These are phyloP conservation scores for Ligdia adustata DNA, from an alignment of 2,888 invertebrate species.

Conservation along the genomic window DNA sequence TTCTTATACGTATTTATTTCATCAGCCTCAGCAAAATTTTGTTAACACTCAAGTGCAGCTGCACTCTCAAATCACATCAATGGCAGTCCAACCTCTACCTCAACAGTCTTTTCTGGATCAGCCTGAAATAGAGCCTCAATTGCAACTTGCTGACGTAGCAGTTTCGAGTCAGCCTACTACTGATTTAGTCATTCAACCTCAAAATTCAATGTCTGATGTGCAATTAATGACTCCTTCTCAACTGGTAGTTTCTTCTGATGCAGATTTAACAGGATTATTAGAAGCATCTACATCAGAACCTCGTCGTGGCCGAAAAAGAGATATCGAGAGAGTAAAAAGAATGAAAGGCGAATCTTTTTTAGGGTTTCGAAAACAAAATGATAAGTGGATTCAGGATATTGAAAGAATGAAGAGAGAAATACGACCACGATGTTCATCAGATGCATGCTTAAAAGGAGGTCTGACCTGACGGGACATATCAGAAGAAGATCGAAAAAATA, in stretches of 20 bases:
- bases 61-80: too few relatives aligned
- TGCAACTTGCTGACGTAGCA: too few relatives aligned
- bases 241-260: not conserved
- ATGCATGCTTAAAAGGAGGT: constrained; percentile 1
- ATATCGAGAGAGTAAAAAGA: not conserved
- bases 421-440: constrained; percentile 4
- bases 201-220: not conserved
- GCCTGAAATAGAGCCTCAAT: too few relatives aligned
- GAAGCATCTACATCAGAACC: not conserved
- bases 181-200: too few relatives aligned
- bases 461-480: not conserved
- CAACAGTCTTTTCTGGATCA: too few relatives aligned
- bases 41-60: too few relatives aligned
- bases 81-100: too few relatives aligned
- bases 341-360: not conserved
- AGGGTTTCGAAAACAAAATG: constrained; percentile 1
- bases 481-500: not conserved
- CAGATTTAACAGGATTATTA: not conserved
- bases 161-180: too few relatives aligned
- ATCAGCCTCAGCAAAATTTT: too few relatives aligned
- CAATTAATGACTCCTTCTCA: not conserved
- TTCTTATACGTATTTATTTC: too few relatives aligned
- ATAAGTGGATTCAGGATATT: constrained; percentile 1
- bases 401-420: constrained; percentile 1
- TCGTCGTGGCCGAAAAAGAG: constrained; percentile 1